Base-by-base conservation (phyloP, 2,888 invertebrate genomes). In the Dendrolimus houi region DNA sequence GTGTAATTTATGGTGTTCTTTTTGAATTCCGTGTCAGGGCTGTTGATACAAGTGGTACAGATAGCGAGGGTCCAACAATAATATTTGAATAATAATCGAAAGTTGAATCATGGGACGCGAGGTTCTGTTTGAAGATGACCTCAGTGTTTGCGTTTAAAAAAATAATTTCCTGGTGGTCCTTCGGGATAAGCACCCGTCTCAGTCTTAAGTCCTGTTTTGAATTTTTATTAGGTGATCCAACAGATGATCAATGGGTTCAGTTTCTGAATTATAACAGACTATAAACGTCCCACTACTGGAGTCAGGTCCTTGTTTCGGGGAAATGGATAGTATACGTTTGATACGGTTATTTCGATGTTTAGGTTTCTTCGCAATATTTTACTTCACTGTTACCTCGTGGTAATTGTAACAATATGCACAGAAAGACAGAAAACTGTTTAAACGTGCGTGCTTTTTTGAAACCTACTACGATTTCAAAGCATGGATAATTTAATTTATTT, bases 1-100 rank as follows among this genome's bases (percentile, higher is more conserved):
- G 75, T 67, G 79, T 84, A 77, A 82, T 85, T 86, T 83, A 81
- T 84, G 74, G 74, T 72, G 55, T 60, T 81, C 76, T 79, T 79
- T 79, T 67, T 72, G 64, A 71, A 71, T 72, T 73, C 65, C 69
- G 60, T 73, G 74, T 77, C 70, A 61, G 61, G 65, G 64, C 65
- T 85, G 82, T 86, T 85, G 77, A 77, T 82, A 83, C 85, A 85
- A 85, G 81, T 85, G 85, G 67, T 72, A 68, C 62, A 70, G 75
- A 77, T 73, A 73, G 65, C 63, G 66, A 64, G 69, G 69, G 69
- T 59, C 64, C 60, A 66, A 72, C 70, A 71, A 73, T 73, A 72
- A 75, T 75, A 77, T 78, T 79, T 77, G 67, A 74, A 74, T 75
- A 73, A 76, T 69, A 62, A 60, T 59, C 29, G 55, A 57, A 55